These are phyloP conservation scores for Thaumatotibia leucotreta DNA, from an alignment of 1,140 invertebrate genomes.

Conservation along the genomic window DNA sequence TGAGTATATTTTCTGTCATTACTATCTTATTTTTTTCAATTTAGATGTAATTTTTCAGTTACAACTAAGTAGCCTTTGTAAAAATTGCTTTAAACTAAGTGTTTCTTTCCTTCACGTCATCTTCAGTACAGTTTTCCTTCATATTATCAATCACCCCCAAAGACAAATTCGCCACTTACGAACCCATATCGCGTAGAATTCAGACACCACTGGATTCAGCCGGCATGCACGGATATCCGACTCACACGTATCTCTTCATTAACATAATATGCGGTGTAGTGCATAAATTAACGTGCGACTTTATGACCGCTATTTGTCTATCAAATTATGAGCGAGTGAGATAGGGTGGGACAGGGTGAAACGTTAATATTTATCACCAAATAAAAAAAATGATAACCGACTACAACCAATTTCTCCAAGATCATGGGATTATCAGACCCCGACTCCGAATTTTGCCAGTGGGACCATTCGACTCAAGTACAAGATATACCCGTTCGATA, in stretches of 20 bases:
- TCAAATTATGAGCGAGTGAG: background rate
- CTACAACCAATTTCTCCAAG: too few species aligned
- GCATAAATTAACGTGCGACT: conserved; percentile 28
- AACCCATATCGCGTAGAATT: background rate
- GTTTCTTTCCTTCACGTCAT: too few species aligned
- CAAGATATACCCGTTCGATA: too few species aligned
- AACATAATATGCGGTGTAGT: conserved; percentile 20
- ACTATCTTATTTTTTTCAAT: too few species aligned
- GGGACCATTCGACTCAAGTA: too few species aligned
- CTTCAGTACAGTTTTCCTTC: background rate
- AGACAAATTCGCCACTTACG: background rate
- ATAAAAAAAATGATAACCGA: too few species aligned
- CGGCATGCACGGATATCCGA: conserved; percentile 19
- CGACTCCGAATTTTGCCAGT: too few species aligned
- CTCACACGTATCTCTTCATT: conserved; percentile 25
- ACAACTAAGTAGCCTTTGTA: too few species aligned
- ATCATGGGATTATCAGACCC: too few species aligned
- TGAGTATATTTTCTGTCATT: too few species aligned
- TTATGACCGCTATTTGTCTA: conserved; percentile 30
- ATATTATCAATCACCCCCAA: background rate
- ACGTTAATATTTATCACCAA: background rate
- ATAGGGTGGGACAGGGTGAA: background rate
- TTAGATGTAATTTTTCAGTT: too few species aligned
- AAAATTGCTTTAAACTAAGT: too few species aligned
- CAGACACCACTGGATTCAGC: background rate